Evolutionary conservation across 2,797 vertebrate species (phyloP), one percentile per base, ranked within the genome.

Genomic region (Gorsachius magnificus): DNA sequence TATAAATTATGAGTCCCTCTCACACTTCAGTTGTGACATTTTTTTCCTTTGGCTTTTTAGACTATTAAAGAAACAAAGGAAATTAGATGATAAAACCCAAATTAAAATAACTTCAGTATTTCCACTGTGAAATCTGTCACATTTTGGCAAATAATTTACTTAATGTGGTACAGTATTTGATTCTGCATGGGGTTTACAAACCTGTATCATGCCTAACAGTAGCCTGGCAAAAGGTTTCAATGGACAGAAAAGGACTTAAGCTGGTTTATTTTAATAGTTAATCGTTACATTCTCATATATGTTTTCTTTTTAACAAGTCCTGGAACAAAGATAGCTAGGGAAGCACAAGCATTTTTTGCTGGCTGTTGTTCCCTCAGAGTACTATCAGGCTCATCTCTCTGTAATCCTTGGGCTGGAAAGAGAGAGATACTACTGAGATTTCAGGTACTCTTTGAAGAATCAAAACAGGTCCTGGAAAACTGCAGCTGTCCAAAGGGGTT

Each of bases 1-100:
- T 93, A 56, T 38, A 41, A 80, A n/a, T 92, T 66, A 58, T 83
- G 50, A 65, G 33, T 93, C 58, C 21, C 36, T 95, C 46, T 93
- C 60, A 69, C 50, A 79, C 88, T 88, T 94, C 38, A 77, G 2
- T 15, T 80, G 50, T 82, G 83, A 70, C 31, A 2, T 28, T 61
- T 74, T 90, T 69, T 58, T 80, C 46, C n/a, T 87, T 75, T 90
- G 83, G 33, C 53, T 85, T 58, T 87, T 88, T 79, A 85, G 26
- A 79, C 25, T 81, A 36, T 68, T 91, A 85, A 81, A 92, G 71
- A 93, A 94, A 91, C 75, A 93, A 95, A 94, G 58, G 41, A 93
- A 80, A 85, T 92, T 66, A 83, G 76, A 88, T 79, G 2, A 89
- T 53, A 89, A 91, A 94, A 35, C 0, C 19, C 25, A 43, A 93